Base-by-base conservation (phyloP, 1,140 invertebrate species). In the Eumaeus atala region DNA sequence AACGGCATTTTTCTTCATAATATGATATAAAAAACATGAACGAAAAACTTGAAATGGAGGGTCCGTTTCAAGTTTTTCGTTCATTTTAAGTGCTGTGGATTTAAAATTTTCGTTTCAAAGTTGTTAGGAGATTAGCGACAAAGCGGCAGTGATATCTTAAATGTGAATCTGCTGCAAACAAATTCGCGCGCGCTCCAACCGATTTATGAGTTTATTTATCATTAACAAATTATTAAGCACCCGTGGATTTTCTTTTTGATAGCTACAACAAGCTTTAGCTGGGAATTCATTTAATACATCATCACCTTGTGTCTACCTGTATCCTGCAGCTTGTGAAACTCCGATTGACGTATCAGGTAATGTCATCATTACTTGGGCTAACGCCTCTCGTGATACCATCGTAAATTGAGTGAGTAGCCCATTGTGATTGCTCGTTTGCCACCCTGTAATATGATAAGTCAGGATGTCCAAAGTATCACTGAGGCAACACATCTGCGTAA, bases 141-240 rank as follows among this genome's bases (percentile, higher is more conserved):
- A 84, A 82, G 74, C 79, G 66, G 58, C 59, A 42, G 66, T 62
- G 73, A 78, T 87, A 87, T 87, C 83, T 87, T 87, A 84, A 86
- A 87, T 82, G 81, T 72, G 68, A 71, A 87, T 87, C 81, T 82
- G 81, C 59, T 84, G 83, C 84, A 83, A 83, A 83, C 83, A 84
- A 83, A 87, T 84, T 83, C 77, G 59, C 80, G 77, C 63, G 67
- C 70, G 68, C 76, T 56, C 66, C 66, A 61, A 68, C 61, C 77
- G 64, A 87, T 87, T 88, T 88, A 88, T 87, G 85, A 81, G 87
- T 87, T 88, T 88, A 87, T 87, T 87, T 87, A 87, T 88, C 87
- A 87, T 87, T 87, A 88, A 85, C 87, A 84, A 88, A 88, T 88
- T 87, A 87, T 88, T 88, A 80, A 44, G 40, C 87, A 80, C 84